A percentile compares a stretch with the other conserved stretches of the same genome.
Evolutionary conservation across 2,113 vertebrate species (phyloP).

Genomic region (Erpornis zantholeuca): DNA sequence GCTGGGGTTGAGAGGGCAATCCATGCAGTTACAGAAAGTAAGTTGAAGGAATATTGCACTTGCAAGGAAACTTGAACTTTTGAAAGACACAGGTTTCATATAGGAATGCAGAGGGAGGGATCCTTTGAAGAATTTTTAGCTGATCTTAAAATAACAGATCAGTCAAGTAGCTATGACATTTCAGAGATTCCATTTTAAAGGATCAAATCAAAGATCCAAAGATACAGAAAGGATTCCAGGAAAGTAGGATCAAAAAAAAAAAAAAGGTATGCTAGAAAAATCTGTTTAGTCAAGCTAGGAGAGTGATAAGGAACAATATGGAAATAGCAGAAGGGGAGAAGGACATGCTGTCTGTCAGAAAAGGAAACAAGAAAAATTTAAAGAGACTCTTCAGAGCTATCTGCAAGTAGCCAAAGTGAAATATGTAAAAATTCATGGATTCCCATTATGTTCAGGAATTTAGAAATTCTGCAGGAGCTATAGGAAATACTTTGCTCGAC

Average conservation of each 20-base stretch:
- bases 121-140: conserved; percentile 48
- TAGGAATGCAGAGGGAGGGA: background rate
- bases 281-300: background rate
- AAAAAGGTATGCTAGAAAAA: background rate
- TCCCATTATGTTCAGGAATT: background rate
- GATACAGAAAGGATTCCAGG: background rate
- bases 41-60: background rate
- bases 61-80: background rate
- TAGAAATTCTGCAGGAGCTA: background rate
- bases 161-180: background rate
- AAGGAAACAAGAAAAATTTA: background rate
- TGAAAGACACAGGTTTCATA: background rate
- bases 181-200: background rate
- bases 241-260: background rate
- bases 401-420: background rate
- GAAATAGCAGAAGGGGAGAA: background rate
- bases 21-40: background rate
- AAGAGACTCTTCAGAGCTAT: background rate
- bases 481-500: background rate
- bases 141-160: conserved; percentile 4
- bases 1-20: conserved; percentile 16
- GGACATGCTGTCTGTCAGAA: background rate
- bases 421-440: background rate
- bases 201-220: background rate
- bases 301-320: background rate